phyloP scores from a whole-genome alignment of 2,113 vertebrate species.

The Strix uralensis region DNA sequence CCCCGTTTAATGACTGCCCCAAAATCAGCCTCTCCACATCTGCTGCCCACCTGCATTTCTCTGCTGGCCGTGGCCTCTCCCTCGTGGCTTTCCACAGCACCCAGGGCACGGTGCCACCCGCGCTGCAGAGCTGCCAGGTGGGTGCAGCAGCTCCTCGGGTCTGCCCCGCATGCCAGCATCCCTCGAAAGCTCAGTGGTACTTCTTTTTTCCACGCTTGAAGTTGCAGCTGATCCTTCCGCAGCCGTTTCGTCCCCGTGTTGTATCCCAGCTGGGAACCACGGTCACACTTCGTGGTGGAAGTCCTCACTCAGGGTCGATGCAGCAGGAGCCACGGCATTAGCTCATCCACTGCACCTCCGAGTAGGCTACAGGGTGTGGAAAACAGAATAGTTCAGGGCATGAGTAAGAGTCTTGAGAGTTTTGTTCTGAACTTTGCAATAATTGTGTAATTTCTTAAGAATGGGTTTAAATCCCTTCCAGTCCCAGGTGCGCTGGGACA shows the following conservation, averaged over 20 bases:
- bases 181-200: rapidly evolving
- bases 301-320: rapidly evolving
- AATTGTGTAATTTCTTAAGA: background rate
- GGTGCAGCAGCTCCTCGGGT: background rate
- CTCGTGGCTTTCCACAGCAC: background rate
- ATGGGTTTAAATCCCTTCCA: background rate
- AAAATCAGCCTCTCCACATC: background rate
- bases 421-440: background rate
- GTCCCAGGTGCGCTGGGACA: rapidly evolving
- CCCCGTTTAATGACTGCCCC: background rate
- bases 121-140: rapidly evolving
- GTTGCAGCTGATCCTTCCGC: background rate
- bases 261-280: background rate
- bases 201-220: background rate
- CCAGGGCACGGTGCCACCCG: rapidly evolving
- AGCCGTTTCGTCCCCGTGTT: rapidly evolving
- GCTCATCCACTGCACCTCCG: background rate
- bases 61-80: background rate
- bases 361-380: background rate
- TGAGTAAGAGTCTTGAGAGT: background rate
- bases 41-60: background rate
- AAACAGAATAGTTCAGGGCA: background rate
- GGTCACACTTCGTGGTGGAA: rapidly evolving
- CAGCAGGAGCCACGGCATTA: background rate
- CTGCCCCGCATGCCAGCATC: background rate